Evolutionary conservation across 2,797 vertebrate species (phyloP).

Genomic region (Platyrinchus mystaceus): DNA sequence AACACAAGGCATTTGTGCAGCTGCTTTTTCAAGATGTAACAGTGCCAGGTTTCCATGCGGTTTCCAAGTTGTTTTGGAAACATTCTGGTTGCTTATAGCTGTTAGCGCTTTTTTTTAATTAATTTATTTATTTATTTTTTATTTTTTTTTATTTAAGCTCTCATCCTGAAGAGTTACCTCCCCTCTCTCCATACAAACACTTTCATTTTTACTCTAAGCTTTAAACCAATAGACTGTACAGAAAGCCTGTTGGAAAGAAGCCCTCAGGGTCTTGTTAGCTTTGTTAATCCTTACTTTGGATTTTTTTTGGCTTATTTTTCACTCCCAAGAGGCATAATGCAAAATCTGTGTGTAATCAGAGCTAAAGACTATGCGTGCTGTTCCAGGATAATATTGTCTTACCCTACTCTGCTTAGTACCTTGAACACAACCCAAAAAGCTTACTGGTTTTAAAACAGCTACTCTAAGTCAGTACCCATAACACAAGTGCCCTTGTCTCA

Average conservation of each 20-base stretch:
- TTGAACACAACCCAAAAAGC: not conserved
- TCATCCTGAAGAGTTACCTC: not conserved
- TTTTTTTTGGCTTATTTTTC: not conserved
- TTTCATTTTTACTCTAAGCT: not conserved
- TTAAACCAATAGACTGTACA: not conserved
- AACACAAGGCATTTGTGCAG: not conserved
- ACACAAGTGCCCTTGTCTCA: not conserved
- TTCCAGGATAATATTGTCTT: conserved; percentile 15
- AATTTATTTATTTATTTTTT: no score
- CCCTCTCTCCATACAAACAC: not conserved
- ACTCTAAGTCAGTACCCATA: not conserved
- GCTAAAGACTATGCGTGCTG: not conserved
- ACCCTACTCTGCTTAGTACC: not conserved
- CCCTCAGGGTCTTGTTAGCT: not conserved
- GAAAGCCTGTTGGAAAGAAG: conserved; percentile 14
- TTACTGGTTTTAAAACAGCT: not conserved
- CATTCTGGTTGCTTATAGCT: not conserved
- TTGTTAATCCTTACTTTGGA: conserved; percentile 13
- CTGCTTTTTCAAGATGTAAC: not conserved
- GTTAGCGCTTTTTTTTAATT: not conserved
- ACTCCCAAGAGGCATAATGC: not conserved
- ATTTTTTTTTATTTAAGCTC: not conserved
- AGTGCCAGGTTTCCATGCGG: not conserved
- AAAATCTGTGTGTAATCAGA: conserved; percentile 27
- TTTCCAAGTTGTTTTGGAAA: conserved; percentile 49